A percentile compares a stretch with the other conserved stretches of the same genome.
Conservation (phyloP, 2,797 vertebrate genomes). For the Acipenser oxyrinchus region DNA sequence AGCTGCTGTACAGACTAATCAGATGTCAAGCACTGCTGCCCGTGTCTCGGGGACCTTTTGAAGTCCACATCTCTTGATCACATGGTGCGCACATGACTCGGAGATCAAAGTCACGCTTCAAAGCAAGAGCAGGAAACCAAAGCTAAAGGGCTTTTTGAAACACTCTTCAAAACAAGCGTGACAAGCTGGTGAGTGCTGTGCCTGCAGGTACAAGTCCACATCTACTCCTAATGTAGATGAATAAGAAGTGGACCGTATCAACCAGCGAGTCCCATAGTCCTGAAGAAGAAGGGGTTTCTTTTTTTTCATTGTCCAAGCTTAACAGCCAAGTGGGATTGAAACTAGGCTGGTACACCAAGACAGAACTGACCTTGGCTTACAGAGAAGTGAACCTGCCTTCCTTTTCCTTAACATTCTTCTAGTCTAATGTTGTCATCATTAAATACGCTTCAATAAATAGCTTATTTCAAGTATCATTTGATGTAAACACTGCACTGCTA, state of each 20-base stretch:
- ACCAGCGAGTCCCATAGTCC: too few relatives aligned
- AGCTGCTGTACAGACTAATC: slow-evolving; percentile 29
- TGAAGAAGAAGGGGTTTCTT: too few relatives aligned
- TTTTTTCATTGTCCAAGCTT: too few relatives aligned
- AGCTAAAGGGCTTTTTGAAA: slow-evolving; percentile 45
- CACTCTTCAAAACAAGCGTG: slow-evolving; percentile 31
- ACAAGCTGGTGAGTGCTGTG: slow-evolving; percentile 22
- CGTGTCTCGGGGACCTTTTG: slow-evolving; percentile 16
- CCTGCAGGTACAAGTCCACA: slow-evolving; percentile 31
- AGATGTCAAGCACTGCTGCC: slow-evolving; percentile 37
- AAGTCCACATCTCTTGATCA: slow-evolving; percentile 47
- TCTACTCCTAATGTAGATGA: slow-evolving; percentile 21
- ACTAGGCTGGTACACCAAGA: too few relatives aligned
- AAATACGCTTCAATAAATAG: slow-evolving; percentile 34
- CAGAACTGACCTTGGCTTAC: slow-evolving; percentile 31
- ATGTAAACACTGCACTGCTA: slow-evolving; percentile 65
- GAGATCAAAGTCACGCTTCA: slow-evolving; percentile 68
- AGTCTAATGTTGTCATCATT: slow-evolving; percentile 34
- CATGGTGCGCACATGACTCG: slow-evolving; percentile 47
- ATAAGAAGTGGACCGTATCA: too few relatives aligned
- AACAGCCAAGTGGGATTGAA: too few relatives aligned
- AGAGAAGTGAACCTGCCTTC: slow-evolving; percentile 44
- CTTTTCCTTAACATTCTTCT: slow-evolving; percentile 29
- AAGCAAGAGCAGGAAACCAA: slow-evolving; percentile 52
- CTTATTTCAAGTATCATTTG: slow-evolving; percentile 74